Evolutionary conservation across 2,113 vertebrate genomes (phyloP), one percentile per base, ranked within the genome.

Genomic region (Ammodytes marinus): DNA sequence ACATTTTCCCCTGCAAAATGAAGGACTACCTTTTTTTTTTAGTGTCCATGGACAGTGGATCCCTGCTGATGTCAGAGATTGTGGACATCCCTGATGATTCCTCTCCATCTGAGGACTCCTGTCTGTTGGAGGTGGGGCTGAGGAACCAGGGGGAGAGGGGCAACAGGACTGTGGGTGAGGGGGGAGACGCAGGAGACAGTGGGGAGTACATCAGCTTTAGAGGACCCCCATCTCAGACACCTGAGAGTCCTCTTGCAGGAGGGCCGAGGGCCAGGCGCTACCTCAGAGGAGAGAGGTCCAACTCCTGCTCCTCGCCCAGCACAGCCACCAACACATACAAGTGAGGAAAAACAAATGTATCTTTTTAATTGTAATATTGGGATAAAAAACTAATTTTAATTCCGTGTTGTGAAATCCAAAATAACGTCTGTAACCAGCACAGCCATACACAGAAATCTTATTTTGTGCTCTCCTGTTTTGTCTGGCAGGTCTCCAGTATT

Each of bases 11-110:
- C 40, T 49, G 6, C 14, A 49, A 57, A 13, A 58, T 42, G 27
- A 69, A 66, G 4, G 14, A 63, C 27, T 4, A n/a, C 6, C 4
- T 11, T 54, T 52, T 39, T 15, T 39, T 43, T 7, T 60, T 88
- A 96, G 97, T 97, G 45, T 99, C 98, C 65, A 97, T 98, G 96
- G 98, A 98, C 94, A 98, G 98, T 15, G 97, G 96, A 4, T 99
- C 97, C 65, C 94, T 99, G 88, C 89, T 97, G 86, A 97, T 98
- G 96, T 99, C 97, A 0, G 98, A 97, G 91, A 97, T 99, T 40
- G 95, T 98, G 58, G 97, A 97, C 92, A 96, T 98, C 84, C 96
- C 97, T 0, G 98, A 98, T 3, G 98, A 98, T 90, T 98, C 97
- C 74, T 99, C 97, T 78, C 97, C 97, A 0, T 99, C 98, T 0